Base-by-base conservation (phyloP, 2,797 vertebrate species). In the Rhyacichthys aspro region DNA sequence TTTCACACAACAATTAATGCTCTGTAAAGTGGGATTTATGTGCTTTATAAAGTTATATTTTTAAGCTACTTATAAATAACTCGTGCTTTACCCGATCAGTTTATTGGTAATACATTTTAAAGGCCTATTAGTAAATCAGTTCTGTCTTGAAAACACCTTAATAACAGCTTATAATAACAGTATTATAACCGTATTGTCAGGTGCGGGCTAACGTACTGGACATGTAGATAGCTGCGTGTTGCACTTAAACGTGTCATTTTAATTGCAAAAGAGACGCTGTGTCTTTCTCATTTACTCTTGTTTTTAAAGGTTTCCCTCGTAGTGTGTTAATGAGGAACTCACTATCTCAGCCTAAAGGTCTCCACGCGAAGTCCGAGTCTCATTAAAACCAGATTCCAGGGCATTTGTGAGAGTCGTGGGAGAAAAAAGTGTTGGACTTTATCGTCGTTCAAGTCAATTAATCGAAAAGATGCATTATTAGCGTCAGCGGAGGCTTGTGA, bases 391-490 rank as follows among this genome's bases (percentile, higher is more conserved):
- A 37, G 14, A 38, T 14, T 28, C 8, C 9, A 17, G 12, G 8
- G 15, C 43, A 28, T 15, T 11, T 9, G 23, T 15, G n/a, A 54
- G 53, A 28, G 23, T 23, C 5, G 36, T 42, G 28, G 15, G 23
- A 33, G 19, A 59, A 38, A 9, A 48, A 8, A 33, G 33, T 36
- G 9, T 9, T 7, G 33, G 14, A 18, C 18, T n/a, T 37, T 34
- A 52, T 52, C 15, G 37, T 38, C 49, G 37, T 19, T 52, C 49
- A 38, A 36, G 48, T 52, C 49, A 37, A 37, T 52, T 52, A 52
- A 52, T 38, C 49, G 16, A 3, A 38, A 34, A 52, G 23, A 28
- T 5, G 23, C 23, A 28, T 3, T 28, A 28, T 23, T 18, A 7
- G 14, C 48, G 18, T 52, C 16, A 37, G 16, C 18, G 34, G 36